Evolutionary conservation across 2,888 invertebrate species (phyloP).

Genomic region (Andrena chrysosceles): DNA sequence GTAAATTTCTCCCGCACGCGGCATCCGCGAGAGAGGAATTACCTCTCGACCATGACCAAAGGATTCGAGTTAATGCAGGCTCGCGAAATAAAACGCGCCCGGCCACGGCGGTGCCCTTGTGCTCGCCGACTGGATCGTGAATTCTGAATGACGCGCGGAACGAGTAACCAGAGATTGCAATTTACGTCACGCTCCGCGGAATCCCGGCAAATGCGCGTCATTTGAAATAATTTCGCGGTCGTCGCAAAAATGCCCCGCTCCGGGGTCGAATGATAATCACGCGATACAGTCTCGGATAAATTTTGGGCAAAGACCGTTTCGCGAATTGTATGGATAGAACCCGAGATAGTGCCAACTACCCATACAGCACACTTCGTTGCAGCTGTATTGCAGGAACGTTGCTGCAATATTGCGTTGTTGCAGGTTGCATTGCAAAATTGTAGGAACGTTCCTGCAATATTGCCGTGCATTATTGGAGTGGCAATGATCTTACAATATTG

Average conservation of each 20-base stretch:
- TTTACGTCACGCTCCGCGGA: conserved; percentile 35
- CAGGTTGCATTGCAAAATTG: no score
- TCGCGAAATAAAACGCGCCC: conserved; percentile 20
- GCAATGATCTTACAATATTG: no score
- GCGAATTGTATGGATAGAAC: neutral
- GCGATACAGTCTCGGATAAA: conserved; percentile 17
- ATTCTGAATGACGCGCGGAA: conserved; percentile 43
- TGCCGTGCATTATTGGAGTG: no score
- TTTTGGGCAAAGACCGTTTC: neutral
- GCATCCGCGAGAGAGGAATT: neutral
- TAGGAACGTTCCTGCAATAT: no score
- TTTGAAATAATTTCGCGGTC: conserved; percentile 39
- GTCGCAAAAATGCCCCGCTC: conserved; percentile 21
- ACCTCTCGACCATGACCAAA: neutral
- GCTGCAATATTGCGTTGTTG: no score
- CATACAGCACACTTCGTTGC: no score
- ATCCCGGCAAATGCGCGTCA: conserved; percentile 30
- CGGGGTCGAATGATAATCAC: conserved; percentile 22
- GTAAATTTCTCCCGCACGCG: neutral
- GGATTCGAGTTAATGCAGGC: conserved; percentile 1
- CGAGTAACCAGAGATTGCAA: conserved; percentile 51
- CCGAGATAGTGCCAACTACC: conserved; percentile 6
- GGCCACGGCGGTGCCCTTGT: conserved; percentile 5
- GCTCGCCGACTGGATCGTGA: conserved; percentile 37
- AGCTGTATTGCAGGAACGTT: no score